Evolutionary conservation across 2,113 vertebrate genomes (phyloP), one percentile per base, ranked within the genome.

Genomic region (Alectura lathami): DNA sequence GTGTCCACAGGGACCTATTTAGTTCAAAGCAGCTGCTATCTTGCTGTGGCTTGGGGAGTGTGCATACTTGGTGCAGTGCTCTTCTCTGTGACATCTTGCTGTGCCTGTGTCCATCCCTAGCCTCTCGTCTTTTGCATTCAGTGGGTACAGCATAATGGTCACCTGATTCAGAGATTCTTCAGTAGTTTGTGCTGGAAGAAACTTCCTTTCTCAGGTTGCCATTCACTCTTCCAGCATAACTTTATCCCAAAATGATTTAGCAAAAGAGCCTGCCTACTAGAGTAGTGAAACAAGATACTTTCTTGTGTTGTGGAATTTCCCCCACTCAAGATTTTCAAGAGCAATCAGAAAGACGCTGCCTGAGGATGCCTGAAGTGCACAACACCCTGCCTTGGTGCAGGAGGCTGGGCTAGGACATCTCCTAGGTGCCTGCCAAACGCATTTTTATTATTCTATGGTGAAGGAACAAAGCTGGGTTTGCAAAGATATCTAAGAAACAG

Each of bases 221-320:
- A 15, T 72, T 92, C 60, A 36, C 26, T 82, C 34, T 67, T 63
- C 6, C 40, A 67, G 42, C 10, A 38, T 56, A 87, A 56, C 5
- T 88, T 88, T 82, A 47, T 6, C 87, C 56, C 78, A 78, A 47
- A 84, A 51, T 11, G 43, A 43, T 89, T 89, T 53, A 36, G 34
- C 59, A 84, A 81, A 91, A 64, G 21, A 66, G 30, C 17, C 40
- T 82, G 57, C 36, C 24, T 88, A 75, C 40, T 42, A 89, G 42
- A 57, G 22, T 9, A n/a, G 13, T 76, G 85, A 86, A 94, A 91
- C 27, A 62, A 89, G 67, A 89, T 79, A 79, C 43, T 10, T 0
- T 0, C 77, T 48, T 27, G 26, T 54, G 50, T 72, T 89, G 79
- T 62, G 45, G 75, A 89, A 73, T 91, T 92, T 89, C 27, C 18